phyloP scores from a whole-genome alignment of 2,113 vertebrate species.

The Sporophila hypoxantha region DNA sequence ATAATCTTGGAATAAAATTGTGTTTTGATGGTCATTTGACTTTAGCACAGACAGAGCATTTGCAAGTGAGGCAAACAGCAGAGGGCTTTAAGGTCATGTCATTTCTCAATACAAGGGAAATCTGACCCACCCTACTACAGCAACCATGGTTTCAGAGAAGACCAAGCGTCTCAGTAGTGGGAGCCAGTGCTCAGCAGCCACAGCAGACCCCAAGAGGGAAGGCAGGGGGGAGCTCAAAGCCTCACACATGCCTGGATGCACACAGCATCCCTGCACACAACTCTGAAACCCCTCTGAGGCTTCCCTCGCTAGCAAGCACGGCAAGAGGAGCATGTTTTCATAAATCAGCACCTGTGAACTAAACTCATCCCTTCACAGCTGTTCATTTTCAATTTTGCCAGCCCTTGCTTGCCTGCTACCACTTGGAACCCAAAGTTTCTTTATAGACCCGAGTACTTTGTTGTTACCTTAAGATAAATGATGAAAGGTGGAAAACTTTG shows the following conservation, averaged over 20 bases:
- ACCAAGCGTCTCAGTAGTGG: not conserved
- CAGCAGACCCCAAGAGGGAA: not conserved
- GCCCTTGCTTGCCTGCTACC: not conserved
- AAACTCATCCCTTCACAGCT: not conserved
- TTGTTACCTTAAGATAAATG: not conserved
- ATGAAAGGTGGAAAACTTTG: not conserved
- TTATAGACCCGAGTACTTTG: not conserved
- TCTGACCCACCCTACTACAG: not conserved
- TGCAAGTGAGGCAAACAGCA: not conserved
- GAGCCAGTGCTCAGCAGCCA: not conserved
- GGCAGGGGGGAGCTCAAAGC: not conserved
- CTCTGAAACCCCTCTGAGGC: not conserved
- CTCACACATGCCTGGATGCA: not conserved
- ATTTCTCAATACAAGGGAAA: not conserved
- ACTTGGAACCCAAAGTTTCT: not conserved
- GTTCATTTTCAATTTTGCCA: not conserved
- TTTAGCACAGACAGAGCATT: not conserved
- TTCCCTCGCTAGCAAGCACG: fast-evolving
- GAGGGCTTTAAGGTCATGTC: not conserved
- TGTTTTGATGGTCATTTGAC: not conserved
- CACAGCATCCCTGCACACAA: not conserved
- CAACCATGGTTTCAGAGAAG: not conserved
- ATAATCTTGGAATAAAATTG: not conserved
- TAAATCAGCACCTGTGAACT: not conserved
- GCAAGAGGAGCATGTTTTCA: not conserved